A percentile compares a stretch with the other conserved stretches of the same genome.
These are phyloP conservation scores for Pyrocoelia pectoralis DNA, from an alignment of 2,888 invertebrate genomes.

Conservation along the genomic window DNA sequence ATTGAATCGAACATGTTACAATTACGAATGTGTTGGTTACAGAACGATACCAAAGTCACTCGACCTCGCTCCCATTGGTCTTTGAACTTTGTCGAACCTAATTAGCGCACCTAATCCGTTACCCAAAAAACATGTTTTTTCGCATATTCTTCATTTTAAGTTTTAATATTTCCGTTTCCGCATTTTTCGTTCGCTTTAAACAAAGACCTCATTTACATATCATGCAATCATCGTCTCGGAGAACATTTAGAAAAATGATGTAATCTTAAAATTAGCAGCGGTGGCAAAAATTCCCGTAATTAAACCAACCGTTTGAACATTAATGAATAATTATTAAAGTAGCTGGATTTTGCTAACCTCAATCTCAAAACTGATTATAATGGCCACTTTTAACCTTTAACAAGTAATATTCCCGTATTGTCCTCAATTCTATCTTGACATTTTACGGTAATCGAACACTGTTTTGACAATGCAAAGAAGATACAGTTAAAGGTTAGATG, in stretches of 20 bases:
- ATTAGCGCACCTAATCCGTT: background rate
- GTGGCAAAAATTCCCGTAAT: background rate
- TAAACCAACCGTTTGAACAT: background rate
- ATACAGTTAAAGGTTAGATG: too few relatives aligned
- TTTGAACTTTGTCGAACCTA: background rate
- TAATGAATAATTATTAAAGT: background rate
- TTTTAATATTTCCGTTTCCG: background rate
- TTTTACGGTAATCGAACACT: background rate
- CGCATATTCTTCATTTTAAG: background rate
- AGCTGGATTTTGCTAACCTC: background rate
- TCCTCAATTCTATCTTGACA: background rate
- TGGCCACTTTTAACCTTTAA: background rate
- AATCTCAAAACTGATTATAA: background rate
- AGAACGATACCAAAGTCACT: background rate
- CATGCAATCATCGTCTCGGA: background rate
- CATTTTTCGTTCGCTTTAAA: background rate
- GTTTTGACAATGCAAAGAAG: background rate
- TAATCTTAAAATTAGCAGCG: too few relatives aligned
- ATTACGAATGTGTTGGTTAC: too few relatives aligned
- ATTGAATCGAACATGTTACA: too few relatives aligned
- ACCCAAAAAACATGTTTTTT: background rate
- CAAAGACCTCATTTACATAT: background rate
- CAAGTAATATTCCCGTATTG: too few relatives aligned
- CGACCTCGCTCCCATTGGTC: background rate
- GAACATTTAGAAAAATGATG: too few relatives aligned